These are phyloP conservation scores for Zonitis immaculata DNA, from an alignment of 2,888 invertebrate species.

Conservation along the genomic window DNA sequence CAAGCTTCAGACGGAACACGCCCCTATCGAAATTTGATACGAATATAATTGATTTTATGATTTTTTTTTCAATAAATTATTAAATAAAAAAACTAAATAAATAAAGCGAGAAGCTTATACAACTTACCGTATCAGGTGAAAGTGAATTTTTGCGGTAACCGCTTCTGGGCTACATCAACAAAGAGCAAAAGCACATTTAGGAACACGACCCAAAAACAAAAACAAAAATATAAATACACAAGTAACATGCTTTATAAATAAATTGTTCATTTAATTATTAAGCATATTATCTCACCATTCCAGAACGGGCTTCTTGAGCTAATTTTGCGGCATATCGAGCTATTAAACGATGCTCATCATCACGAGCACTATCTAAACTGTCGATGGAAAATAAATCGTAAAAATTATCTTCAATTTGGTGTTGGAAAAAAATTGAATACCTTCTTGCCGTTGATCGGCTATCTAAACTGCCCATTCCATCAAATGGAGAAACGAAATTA, in stretches of 20 bases:
- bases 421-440: conserved; percentile 28
- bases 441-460: conserved; percentile 61
- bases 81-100: conserved; percentile 13
- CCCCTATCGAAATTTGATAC: conserved; percentile 46
- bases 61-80: no score
- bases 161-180: conserved; percentile 53
- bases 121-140: conserved; percentile 58
- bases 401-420: neutral
- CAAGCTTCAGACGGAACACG: conserved; percentile 70
- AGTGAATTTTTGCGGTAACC: conserved; percentile 57
- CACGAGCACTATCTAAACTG: conserved; percentile 52
- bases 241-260: conserved; percentile 27
- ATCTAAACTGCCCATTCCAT: conserved; percentile 69
- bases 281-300: conserved; percentile 54
- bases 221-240: conserved; percentile 16
- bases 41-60: no score
- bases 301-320: conserved; percentile 83
- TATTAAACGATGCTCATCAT: conserved; percentile 95
- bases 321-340: conserved; percentile 94
- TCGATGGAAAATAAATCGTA: conserved; percentile 8
- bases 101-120: neutral
- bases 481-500: conserved; percentile 59
- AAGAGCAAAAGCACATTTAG: conserved; percentile 46
- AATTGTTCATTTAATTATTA: no score
- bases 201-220: conserved; percentile 30